Evolutionary conservation across 1,140 invertebrate genomes (phyloP), one percentile per base, ranked within the genome.

Genomic region (Drosophila mojavensis): DNA sequence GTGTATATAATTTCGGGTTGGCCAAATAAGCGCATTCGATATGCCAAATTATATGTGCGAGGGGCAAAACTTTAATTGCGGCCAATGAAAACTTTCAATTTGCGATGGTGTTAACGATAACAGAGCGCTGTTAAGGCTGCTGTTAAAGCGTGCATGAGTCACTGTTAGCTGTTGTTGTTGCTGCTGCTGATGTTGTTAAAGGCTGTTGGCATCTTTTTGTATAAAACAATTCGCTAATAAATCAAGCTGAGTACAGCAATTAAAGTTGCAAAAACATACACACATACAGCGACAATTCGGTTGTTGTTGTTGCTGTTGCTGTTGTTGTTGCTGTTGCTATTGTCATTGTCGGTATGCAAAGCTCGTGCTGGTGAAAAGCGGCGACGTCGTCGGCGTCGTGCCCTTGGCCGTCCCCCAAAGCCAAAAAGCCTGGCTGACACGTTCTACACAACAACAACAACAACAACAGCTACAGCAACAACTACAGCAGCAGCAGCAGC

Each of bases 221-320:
- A 78, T 80, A 89, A 89, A 84, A 89, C 84, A 89, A 89, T 89
- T 89, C 85, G 77, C 84, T 89, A 89, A 89, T 89, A 89, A 89
- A 89, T 89, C 84, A 89, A 89, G 73, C 69, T 82, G 84, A 89
- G 85, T 89, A 89, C 84, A 89, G 85, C 84, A 89, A 89, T 89
- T 89, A 89, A 89, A 89, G 85, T 89, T 84, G 85, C 85, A 89
- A 89, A 75, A 78, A 88, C 77, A 82, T 63, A 86, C 68, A 71
- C 28, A 65, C 43, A 81, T 13, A 66, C 59, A 86, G 75, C 76
- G 83, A 82, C 76, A 88, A 64, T 69, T 73, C 66, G 50, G 60
- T 48, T 71, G 60, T 53, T 69, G 59, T 62, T 75, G 74, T 60
- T 65, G 68, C 4, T 30, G 28, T 1, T 30, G 28, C 1, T 30